Base-by-base conservation (phyloP, 2,888 invertebrate species). In the Tribolium freemani region DNA sequence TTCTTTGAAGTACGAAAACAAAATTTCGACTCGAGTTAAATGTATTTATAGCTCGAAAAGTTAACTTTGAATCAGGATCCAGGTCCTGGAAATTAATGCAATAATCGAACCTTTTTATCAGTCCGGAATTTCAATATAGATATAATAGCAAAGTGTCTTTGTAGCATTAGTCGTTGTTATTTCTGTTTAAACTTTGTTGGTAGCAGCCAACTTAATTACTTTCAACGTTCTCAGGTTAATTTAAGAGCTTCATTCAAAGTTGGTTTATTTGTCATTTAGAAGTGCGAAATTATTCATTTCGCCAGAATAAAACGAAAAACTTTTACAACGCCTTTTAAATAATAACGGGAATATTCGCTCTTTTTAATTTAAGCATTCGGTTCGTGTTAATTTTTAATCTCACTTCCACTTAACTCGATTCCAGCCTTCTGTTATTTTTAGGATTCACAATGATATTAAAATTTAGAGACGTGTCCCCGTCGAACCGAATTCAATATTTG, bases 1-100 rank as follows among this genome's bases (percentile, higher is more conserved):
- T 60, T 60, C 60, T 60, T 48, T 48, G 30, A 60, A 60, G 26
- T 60, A 26, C 20, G 48, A 60, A 57, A 57, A 57, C 57, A 57
- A 48, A 60, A 60, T 60, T 60, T 8, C n/a, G 9, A 20, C 11
- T 16, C 45, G 11, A 26, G 13, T 48, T 48, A 48, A 48, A 48
- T 48, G 48, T 16, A 48, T 16, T 48, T 48, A n/a, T 16, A 48
- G 16, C 8, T 11, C 11, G 11, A 45, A 45, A 45, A 45, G 45
- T 26, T 38, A 38, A 38, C 38, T 38, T 38, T 38, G 38, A 38
- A 38, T 8, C n/a, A 38, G n/a, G 8, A 60, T 46, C 16, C 38
- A 45, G 51, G 20, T 51, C 20, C 6, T 51, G 20, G n/a, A 51
- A 20, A 20, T 60, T 60, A 60, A 38, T 38, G 16, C 5, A 44